phyloP scores from a whole-genome alignment of 2,113 vertebrate genomes.

The Atlantisia rogersi region DNA sequence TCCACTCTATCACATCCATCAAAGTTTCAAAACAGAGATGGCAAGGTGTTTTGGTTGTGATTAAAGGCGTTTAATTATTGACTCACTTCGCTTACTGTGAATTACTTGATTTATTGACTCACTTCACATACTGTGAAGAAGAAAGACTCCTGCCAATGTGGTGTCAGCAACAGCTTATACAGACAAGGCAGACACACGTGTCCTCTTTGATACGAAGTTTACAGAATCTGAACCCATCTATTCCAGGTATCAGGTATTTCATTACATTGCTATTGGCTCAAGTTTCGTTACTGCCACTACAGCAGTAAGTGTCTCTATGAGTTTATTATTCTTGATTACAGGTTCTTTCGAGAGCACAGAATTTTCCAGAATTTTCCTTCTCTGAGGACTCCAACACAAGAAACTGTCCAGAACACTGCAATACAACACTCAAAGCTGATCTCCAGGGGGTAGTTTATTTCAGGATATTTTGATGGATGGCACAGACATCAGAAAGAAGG shows the following conservation, averaged over 20 bases:
- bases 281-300: not conserved
- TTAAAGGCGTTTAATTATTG: not conserved
- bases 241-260: not conserved
- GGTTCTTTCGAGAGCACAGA: not conserved
- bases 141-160: not conserved
- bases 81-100: not conserved
- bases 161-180: not conserved
- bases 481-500: not conserved
- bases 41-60: not conserved
- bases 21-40: not conserved
- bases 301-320: not conserved
- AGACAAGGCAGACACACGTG: not conserved
- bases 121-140: not conserved
- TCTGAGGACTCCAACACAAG: not conserved
- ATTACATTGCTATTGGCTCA: not conserved
- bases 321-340: not conserved
- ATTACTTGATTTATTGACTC: not conserved
- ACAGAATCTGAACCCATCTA: not conserved
- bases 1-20: not conserved
- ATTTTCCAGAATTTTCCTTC: not conserved
- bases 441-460: not conserved
- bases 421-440: not conserved
- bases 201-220: not conserved
- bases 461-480: not conserved
- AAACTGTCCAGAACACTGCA: not conserved